Conservation (phyloP, 2,888 invertebrate species). For the Thelaira solivaga region DNA sequence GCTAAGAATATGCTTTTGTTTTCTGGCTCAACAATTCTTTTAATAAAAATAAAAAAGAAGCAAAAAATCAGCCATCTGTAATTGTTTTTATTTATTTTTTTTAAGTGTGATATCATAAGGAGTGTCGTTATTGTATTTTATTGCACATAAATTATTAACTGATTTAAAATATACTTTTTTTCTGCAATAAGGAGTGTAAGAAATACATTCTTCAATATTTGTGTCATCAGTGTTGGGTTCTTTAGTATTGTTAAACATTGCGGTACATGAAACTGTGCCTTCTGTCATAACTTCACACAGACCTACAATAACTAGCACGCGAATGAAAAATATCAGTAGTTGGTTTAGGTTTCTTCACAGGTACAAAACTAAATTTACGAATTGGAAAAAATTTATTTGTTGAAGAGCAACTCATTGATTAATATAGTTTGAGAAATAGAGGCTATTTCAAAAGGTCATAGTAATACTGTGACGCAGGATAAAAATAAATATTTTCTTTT, state of each 20-base stretch:
- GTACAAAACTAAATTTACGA: too few species aligned
- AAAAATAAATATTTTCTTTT: too few species aligned
- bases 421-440: too few species aligned
- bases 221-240: constrained; percentile 15
- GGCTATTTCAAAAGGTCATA: too few species aligned
- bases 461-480: too few species aligned
- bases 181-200: constrained; percentile 48
- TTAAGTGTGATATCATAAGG: constrained; percentile 36
- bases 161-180: constrained; percentile 11
- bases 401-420: too few species aligned
- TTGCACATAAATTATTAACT: neutral
- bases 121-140: constrained; percentile 38
- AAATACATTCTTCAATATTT: constrained; percentile 22
- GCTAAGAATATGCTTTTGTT: constrained; percentile 35
- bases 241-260: neutral
- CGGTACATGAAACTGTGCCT: too few species aligned
- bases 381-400: too few species aligned
- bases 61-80: neutral
- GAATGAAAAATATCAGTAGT: too few species aligned
- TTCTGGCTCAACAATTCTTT: constrained; percentile 28
- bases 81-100: neutral
- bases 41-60: constrained; percentile 2
- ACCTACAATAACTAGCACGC: too few species aligned
- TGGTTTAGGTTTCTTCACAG: too few species aligned
- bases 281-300: too few species aligned